Conservation (phyloP, 2,797 vertebrate species). For the Sylvia borin region DNA sequence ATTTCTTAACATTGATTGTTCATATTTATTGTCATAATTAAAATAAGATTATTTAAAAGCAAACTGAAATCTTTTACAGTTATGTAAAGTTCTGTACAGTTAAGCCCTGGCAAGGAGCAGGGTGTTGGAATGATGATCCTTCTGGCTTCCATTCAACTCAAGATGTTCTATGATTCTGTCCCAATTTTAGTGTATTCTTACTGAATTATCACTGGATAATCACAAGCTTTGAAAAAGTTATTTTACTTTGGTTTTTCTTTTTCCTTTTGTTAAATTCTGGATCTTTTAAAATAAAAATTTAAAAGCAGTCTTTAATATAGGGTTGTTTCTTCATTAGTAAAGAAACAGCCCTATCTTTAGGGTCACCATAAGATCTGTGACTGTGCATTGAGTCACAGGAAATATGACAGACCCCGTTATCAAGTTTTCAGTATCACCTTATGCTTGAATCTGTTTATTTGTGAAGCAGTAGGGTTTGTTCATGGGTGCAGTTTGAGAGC, state of each 20-base stretch:
- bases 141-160: not conserved
- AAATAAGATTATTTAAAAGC: not conserved
- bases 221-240: not conserved
- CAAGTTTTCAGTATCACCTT: not conserved
- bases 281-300: not conserved
- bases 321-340: not conserved
- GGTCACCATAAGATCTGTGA: not conserved
- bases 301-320: not conserved
- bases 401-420: rapidly evolving
- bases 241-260: not conserved
- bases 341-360: not conserved
- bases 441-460: not conserved
- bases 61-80: not conserved
- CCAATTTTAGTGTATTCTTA: not conserved
- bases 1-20: not conserved
- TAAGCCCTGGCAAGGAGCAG: not conserved
- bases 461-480: not conserved
- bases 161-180: not conserved
- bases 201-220: too few relatives aligned
- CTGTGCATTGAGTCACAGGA: not conserved
- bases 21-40: constrained; percentile 25
- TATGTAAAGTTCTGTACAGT: not conserved
- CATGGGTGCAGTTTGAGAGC: not conserved
- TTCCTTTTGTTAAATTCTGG: not conserved
- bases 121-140: not conserved